Evolutionary conservation across 1,140 invertebrate genomes (phyloP).

Genomic region (Geopemphigus sp.): DNA sequence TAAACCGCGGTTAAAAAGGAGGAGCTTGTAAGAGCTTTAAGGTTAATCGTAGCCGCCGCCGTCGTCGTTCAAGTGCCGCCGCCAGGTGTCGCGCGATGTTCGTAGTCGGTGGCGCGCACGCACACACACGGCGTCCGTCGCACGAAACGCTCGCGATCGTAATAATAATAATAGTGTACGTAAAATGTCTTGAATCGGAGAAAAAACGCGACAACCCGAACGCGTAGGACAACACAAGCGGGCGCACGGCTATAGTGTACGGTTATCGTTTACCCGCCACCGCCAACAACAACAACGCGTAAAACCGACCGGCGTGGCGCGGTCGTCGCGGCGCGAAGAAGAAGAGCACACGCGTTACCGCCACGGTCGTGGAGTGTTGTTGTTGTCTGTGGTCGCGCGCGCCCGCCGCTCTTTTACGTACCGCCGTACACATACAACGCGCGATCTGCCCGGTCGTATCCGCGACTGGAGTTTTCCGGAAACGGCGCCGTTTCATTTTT

Average conservation of each 20-base stretch:
- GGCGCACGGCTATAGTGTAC: too few species aligned
- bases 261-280: too few species aligned
- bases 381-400: slow-evolving; percentile 27
- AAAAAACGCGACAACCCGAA: not conserved
- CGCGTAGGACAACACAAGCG: too few species aligned
- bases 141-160: not conserved
- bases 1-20: not conserved
- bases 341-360: slow-evolving; percentile 34
- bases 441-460: not conserved
- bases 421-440: not conserved
- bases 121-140: not conserved
- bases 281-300: too few species aligned
- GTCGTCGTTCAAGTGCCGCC: not conserved
- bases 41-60: too few species aligned
- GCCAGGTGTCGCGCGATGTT: slow-evolving; percentile 19
- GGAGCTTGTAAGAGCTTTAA: slow-evolving; percentile 33
- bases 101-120: not conserved
- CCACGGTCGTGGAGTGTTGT: slow-evolving; percentile 26
- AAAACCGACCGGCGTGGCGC: not conserved
- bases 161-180: not conserved
- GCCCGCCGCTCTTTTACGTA: too few species aligned
- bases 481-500: not conserved
- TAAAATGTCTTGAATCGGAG: not conserved
- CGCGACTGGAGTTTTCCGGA: not conserved
- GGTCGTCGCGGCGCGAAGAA: slow-evolving; percentile 6